phyloP scores from a whole-genome alignment of 2,113 vertebrate genomes.

The Boleophthalmus pectinirostris region DNA sequence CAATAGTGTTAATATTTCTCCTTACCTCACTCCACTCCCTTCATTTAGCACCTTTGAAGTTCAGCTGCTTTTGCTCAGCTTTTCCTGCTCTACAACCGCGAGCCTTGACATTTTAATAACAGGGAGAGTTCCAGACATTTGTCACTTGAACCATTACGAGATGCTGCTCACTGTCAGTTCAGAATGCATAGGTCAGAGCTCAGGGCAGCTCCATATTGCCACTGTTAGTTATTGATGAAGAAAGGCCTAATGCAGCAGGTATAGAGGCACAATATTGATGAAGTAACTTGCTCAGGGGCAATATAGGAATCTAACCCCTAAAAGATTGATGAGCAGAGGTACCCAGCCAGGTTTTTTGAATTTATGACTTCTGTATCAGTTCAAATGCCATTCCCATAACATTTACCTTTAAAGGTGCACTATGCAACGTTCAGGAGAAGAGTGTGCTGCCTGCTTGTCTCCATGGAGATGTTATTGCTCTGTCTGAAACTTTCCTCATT shows the following conservation, averaged over 20 bases:
- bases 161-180: slow-evolving; percentile 22
- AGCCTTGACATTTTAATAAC: slow-evolving; percentile 23
- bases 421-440: no score
- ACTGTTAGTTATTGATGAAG: slow-evolving; percentile 4
- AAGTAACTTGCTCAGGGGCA: no score
- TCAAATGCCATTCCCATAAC: no score
- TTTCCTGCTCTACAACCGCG: neutral
- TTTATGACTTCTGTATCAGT: no score
- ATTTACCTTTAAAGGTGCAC: no score
- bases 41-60: slow-evolving; percentile 50
- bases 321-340: no score
- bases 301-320: no score
- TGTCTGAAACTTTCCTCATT: no score
- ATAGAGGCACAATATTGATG: neutral
- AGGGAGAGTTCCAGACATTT: slow-evolving; percentile 46
- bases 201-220: slow-evolving; percentile 14
- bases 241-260: slow-evolving; percentile 17
- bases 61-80: slow-evolving; percentile 24
- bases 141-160: slow-evolving; percentile 47
- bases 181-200: slow-evolving; percentile 36
- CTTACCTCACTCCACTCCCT: slow-evolving; percentile 24
- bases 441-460: no score
- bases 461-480: no score
- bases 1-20: slow-evolving; percentile 12
- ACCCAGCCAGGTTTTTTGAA: no score